phyloP scores from a whole-genome alignment of 2,888 invertebrate species.

The Plebejus anna region DNA sequence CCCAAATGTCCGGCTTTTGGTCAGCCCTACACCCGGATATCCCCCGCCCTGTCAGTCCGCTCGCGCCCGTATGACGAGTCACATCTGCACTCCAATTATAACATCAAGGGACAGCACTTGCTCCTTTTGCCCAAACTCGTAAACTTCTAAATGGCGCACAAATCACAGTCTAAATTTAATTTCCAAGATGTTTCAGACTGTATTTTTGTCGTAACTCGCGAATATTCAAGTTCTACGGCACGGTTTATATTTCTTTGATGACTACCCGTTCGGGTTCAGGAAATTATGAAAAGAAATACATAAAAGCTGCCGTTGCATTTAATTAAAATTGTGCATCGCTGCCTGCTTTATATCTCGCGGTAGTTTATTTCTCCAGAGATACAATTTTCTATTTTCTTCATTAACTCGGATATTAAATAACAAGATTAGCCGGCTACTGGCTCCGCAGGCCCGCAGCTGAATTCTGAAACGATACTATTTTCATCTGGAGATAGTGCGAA shows the following conservation, averaged over 20 bases:
- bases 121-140: constrained; percentile 13
- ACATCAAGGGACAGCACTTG: constrained; percentile 31
- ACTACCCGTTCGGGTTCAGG: background rate
- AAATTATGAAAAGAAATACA: background rate
- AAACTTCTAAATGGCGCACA: constrained; percentile 1
- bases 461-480: background rate
- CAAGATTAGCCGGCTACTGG: background rate
- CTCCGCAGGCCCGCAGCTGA: background rate
- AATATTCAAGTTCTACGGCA: background rate
- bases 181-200: background rate
- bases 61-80: constrained; percentile 40
- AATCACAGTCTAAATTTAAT: background rate
- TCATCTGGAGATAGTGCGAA: background rate
- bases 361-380: constrained; percentile 4
- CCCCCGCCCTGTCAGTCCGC: constrained; percentile 33
- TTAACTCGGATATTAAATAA: constrained; percentile 5
- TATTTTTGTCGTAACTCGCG: background rate
- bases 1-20: background rate
- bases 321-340: constrained; percentile 2
- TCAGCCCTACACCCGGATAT: constrained; percentile 38
- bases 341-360: constrained; percentile 10
- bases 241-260: background rate
- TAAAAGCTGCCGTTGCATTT: constrained; percentile 13
- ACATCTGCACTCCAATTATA: constrained; percentile 42
- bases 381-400: constrained; percentile 17